These are phyloP conservation scores for Micrasema minimum DNA, from an alignment of 1,140 invertebrate genomes.

Conservation along the genomic window DNA sequence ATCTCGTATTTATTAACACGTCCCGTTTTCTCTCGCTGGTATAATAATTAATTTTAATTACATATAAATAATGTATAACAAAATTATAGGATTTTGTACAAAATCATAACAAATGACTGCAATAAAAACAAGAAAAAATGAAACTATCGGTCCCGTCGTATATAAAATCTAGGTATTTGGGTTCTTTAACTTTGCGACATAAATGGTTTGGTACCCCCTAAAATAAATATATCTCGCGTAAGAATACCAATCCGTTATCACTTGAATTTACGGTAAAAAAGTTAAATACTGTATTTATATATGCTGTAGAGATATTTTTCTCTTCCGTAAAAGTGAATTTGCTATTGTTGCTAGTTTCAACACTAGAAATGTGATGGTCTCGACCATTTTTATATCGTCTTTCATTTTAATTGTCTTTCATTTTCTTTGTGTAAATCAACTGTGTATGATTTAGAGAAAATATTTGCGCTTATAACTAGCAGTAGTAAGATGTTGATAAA, in stretches of 20 bases:
- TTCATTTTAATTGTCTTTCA: constrained; percentile 24
- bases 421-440: not conserved
- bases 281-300: constrained; percentile 53
- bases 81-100: constrained; percentile 51
- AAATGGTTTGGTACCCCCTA: constrained; percentile 18
- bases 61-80: constrained; percentile 50
- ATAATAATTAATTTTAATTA: constrained; percentile 50
- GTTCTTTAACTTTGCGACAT: constrained; percentile 29
- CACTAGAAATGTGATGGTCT: not conserved
- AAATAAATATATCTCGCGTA: constrained; percentile 40
- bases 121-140: constrained; percentile 52
- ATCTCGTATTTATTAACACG: constrained; percentile 56
- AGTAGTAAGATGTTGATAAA: constrained; percentile 66
- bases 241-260: constrained; percentile 25
- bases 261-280: constrained; percentile 37
- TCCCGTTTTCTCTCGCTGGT: constrained; percentile 55
- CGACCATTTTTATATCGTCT: constrained; percentile 10
- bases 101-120: constrained; percentile 46
- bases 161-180: constrained; percentile 49
- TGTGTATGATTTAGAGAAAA: constrained; percentile 14
- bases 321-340: constrained; percentile 8
- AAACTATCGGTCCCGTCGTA: constrained; percentile 51
- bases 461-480: constrained; percentile 55
- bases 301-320: constrained; percentile 26
- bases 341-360: constrained; percentile 12